Evolutionary conservation across 2,888 invertebrate genomes (phyloP), one percentile per base, ranked within the genome.

Genomic region (Drosophila gaucha): DNA sequence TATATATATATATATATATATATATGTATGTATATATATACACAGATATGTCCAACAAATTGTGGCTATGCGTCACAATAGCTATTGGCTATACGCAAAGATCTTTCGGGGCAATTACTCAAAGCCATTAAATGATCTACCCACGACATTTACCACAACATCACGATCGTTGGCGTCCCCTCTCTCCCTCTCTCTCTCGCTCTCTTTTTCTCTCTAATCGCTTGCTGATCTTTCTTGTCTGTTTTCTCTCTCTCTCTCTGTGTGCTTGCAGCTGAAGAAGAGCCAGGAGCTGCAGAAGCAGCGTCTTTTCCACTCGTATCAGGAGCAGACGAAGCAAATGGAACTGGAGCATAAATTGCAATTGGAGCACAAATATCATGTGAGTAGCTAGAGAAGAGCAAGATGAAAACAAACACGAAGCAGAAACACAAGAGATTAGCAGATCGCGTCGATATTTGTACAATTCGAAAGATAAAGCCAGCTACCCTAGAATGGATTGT

Each of bases 221-320:
- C 22, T 44, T 14, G 22, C 18, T 20, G 20, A 56, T 28, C 4
- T 24, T 16, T 22, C 2, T 6, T 30, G 16, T 33, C n/a, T 52
- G 22, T 24, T 24, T 10, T 16, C n/a, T 52, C 8, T 44, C 8
- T 22, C 14, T 50, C 10, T 28, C 20, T 28, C 18, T 41, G 6
- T 35, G 57, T 38, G 41, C 14, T 75, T 95, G 88, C 95, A 97
- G 96, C 94, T 98, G 91, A 97, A 97, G 94, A 97, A 97, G 93
- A 97, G 97, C 91, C 97, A 98, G 92, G 97, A 97, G 92, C 93
- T 97, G 89, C 97, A 98, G 92, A 97, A 97, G 90, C 97, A 97
- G 93, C 96, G 97, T 89, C 94, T 98, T 80, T 93, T 97, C 90
- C 97, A 97, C 92, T 96, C 96, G 91, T 98, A 97, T 93, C 97